phyloP scores from a whole-genome alignment of 1,140 invertebrate species.

The Sitophilus oryzae region DNA sequence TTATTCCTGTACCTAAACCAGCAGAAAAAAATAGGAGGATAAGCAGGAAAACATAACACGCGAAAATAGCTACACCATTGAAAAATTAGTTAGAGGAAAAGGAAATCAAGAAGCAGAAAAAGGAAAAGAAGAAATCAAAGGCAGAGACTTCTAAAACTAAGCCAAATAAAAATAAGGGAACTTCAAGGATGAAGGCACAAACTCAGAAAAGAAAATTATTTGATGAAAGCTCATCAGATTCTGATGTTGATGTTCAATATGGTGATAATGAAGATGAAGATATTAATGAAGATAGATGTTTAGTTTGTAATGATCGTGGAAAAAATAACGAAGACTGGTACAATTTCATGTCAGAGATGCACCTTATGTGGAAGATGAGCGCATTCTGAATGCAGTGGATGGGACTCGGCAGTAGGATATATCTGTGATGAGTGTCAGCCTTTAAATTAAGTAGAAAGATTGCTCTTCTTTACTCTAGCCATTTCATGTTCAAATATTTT shows the following conservation, averaged over 20 bases:
- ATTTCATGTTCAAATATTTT: slow-evolving; percentile 28
- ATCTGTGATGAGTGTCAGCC: slow-evolving; percentile 34
- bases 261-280: slow-evolving; percentile 33
- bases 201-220: slow-evolving; percentile 11
- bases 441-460: not conserved
- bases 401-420: slow-evolving; percentile 33
- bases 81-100: slow-evolving; percentile 33
- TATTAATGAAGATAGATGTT: slow-evolving; percentile 33
- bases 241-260: slow-evolving; percentile 26
- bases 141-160: slow-evolving; percentile 20
- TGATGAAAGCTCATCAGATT: slow-evolving; percentile 10
- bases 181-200: slow-evolving; percentile 19
- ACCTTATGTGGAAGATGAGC: slow-evolving; percentile 33
- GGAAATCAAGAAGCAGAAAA: slow-evolving; percentile 33
- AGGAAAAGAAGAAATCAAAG: slow-evolving; percentile 30
- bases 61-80: slow-evolving; percentile 31
- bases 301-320: slow-evolving; percentile 23
- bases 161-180: slow-evolving; percentile 24
- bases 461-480: slow-evolving; percentile 19
- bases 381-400: slow-evolving; percentile 35
- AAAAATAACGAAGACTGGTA: slow-evolving; percentile 38
- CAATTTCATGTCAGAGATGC: no score
- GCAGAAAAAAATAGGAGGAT: no score
- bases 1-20: slow-evolving; percentile 17
- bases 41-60: slow-evolving; percentile 29